Evolutionary conservation across 1,140 invertebrate species (phyloP), one percentile per base, ranked within the genome.

Genomic region (Bombus confusus): DNA sequence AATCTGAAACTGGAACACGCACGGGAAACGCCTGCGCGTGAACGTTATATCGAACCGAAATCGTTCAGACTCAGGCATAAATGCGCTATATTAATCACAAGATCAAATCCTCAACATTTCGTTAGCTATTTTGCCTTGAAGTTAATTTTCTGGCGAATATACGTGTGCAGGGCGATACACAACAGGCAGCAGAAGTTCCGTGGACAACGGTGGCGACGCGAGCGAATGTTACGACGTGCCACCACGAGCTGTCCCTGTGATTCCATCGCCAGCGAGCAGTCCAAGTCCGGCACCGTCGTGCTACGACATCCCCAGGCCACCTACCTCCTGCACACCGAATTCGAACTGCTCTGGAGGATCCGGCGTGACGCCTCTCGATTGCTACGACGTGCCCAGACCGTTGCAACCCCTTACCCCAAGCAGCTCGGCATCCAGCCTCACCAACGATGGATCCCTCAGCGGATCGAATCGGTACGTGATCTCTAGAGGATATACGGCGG

Each of bases 211-310:
- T 12, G 90, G 90, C 25, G 92, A 93, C 22, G 88, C 88, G 31
- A 94, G 89, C 90, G 95, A 95, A 71, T 95, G 95, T 78, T 97
- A 97, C 92, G 97, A 97, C 91, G 96, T 96, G 79, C 97, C 96
- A 75, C 96, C 96, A 31, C 95, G 96, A 52, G 95, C 96, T 31
- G 95, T 96, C 5, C 96, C 96, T 15, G 95, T 97, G 43, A 95
- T 91, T 93, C 95, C 91, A 89, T 96, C 92, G 89, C 95, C 87
- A 1, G 92, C 91, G 39, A 94, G 89, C 85, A 93, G 94, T 86
- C 93, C 94, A 13, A 94, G 93, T 66, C 94, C 95, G 3, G 93
- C 94, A 9, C 93, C 93, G 18, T 93, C 94, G 31, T 96, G 95
- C 34, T 96, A 96, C 88, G 95, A 96, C 90, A 95, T 95, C 86